phyloP scores from a whole-genome alignment of 2,797 vertebrate species.

The Staurois parvus region DNA sequence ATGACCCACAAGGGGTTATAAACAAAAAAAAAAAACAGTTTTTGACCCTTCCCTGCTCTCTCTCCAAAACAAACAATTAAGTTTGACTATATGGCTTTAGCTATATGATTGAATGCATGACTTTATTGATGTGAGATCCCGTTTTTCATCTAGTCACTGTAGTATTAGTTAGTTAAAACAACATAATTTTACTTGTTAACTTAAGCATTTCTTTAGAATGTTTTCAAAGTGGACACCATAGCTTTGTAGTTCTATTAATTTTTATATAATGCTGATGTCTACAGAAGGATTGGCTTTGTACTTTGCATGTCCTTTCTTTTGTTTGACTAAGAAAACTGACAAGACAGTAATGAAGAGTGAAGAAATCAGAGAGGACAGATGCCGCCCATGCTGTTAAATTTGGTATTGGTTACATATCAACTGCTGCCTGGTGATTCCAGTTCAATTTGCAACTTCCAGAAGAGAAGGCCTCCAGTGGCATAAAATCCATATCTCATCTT shows the following conservation, averaged over 20 bases:
- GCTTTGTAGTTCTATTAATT: background rate
- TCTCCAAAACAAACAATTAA: no score
- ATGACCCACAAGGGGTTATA: no score
- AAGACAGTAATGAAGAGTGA: constrained; percentile 35
- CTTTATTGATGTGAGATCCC: no score
- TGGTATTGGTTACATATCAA: constrained; percentile 59
- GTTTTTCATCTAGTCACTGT: no score
- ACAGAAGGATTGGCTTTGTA: background rate
- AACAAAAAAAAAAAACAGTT: no score
- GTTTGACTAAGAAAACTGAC: constrained; percentile 35
- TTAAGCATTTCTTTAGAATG: background rate
- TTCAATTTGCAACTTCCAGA: constrained; percentile 58
- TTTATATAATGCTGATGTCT: background rate
- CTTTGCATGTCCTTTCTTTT: constrained; percentile 22
- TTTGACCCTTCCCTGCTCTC: no score
- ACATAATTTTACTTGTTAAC: background rate
- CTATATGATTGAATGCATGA: no score
- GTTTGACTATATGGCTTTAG: no score
- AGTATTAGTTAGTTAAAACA: background rate
- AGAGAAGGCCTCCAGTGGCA: constrained; percentile 41
- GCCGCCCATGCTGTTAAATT: constrained; percentile 45
- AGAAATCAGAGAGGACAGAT: constrained; percentile 55
- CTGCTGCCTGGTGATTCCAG: constrained; percentile 51
- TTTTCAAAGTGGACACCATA: background rate
- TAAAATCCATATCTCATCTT: constrained; percentile 61